Conservation (phyloP, 2,888 invertebrate genomes). For the Rhagonycha fulva region DNA sequence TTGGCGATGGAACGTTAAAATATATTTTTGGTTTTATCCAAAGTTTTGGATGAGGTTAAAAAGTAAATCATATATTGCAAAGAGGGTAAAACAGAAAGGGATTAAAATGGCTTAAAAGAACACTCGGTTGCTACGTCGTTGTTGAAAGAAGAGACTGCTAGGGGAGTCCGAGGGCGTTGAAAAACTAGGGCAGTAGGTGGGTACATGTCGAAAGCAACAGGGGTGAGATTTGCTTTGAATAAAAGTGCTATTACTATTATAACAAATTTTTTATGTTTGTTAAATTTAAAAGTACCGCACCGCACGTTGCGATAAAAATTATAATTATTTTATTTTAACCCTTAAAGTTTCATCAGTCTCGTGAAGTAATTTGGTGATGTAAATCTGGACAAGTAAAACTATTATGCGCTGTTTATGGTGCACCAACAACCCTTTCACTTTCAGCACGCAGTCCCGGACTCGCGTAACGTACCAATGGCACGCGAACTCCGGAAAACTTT, state of each 20-base stretch:
- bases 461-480: slow-evolving; percentile 15
- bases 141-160: slow-evolving; percentile 38
- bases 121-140: slow-evolving; percentile 32
- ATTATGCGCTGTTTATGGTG: slow-evolving; percentile 23
- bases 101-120: slow-evolving; percentile 39
- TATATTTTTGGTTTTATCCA: background rate
- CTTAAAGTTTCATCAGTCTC: background rate
- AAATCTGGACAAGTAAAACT: slow-evolving; percentile 11
- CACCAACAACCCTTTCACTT: slow-evolving; percentile 26
- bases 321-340: background rate
- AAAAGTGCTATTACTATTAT: background rate
- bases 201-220: slow-evolving; percentile 27
- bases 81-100: slow-evolving; percentile 30
- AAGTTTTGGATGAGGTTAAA: slow-evolving; percentile 12
- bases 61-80: slow-evolving; percentile 28
- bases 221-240: slow-evolving; percentile 14
- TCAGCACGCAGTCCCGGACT: slow-evolving; percentile 12
- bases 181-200: slow-evolving; percentile 45
- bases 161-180: slow-evolving; percentile 37
- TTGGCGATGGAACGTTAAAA: background rate
- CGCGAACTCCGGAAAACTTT: slow-evolving; percentile 31
- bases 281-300: background rate
- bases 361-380: background rate
- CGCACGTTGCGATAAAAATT: background rate
- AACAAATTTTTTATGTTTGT: background rate